Evolutionary conservation across 2,888 invertebrate species (phyloP).

Genomic region (Nycteola revayana): DNA sequence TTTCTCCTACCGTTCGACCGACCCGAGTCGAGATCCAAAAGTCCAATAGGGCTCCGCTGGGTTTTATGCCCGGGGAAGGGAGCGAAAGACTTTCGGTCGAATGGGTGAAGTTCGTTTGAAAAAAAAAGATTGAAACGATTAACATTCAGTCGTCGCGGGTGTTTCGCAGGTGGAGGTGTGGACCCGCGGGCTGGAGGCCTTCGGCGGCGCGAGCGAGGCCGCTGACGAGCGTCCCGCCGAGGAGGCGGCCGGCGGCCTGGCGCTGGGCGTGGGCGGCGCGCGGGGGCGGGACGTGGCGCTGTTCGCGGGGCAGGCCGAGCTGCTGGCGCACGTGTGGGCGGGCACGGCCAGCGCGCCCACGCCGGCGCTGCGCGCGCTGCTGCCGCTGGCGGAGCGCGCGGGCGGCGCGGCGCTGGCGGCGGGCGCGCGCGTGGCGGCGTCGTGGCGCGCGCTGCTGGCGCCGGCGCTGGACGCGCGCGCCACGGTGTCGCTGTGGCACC

Average conservation of each 20-base stretch:
- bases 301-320: slow-evolving; percentile 49
- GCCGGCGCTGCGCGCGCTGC: slow-evolving; percentile 48
- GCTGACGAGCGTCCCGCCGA: slow-evolving; percentile 24
- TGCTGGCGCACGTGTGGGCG: slow-evolving; percentile 65
- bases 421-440: slow-evolving; percentile 17
- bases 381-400: slow-evolving; percentile 11
- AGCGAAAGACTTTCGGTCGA: background rate
- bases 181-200: slow-evolving; percentile 49
- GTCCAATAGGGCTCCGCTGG: no score
- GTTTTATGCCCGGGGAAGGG: no score
- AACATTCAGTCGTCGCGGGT: no score
- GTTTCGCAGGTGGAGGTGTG: slow-evolving; percentile 46
- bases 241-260: slow-evolving; percentile 43
- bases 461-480: slow-evolving; percentile 30
- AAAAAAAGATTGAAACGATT: no score
- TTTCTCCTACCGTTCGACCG: no score
- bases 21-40: no score
- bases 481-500: slow-evolving; percentile 28
- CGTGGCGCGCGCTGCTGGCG: slow-evolving; percentile 24
- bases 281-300: slow-evolving; percentile 39
- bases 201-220: slow-evolving; percentile 18
- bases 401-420: slow-evolving; percentile 19
- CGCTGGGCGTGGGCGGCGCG: slow-evolving; percentile 46
- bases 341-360: slow-evolving; percentile 57
- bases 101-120: background rate